A percentile compares a stretch with the other conserved stretches of the same genome.
These are phyloP conservation scores for Eutolmus rufibarbis DNA, from an alignment of 2,888 invertebrate genomes.

Conservation along the genomic window DNA sequence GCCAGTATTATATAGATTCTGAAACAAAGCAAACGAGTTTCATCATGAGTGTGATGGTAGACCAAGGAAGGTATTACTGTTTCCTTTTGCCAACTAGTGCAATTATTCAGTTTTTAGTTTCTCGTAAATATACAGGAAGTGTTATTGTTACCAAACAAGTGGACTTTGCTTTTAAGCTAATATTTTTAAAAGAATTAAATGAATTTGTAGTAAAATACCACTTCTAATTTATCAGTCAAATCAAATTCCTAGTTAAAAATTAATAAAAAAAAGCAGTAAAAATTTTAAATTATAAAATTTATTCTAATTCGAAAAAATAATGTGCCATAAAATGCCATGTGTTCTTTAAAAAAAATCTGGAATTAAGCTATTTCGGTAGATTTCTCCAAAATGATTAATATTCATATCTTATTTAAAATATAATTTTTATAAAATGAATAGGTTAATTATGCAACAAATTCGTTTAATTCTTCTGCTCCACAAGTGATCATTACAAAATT, in stretches of 20 bases:
- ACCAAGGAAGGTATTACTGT: neutral
- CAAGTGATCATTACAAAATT: neutral
- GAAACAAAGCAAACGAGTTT: neutral
- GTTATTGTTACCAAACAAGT: neutral
- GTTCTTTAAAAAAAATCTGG: neutral
- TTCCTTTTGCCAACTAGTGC: neutral
- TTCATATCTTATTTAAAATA: neutral
- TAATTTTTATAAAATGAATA: neutral
- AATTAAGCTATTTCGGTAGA: neutral
- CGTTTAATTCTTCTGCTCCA: neutral
- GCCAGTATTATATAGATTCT: neutral
- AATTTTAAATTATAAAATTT: neutral
- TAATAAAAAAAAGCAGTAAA: neutral
- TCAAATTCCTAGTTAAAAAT: neutral
- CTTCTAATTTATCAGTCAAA: neutral
- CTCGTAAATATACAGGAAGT: neutral
- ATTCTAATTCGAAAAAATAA: neutral
- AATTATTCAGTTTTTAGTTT: neutral
- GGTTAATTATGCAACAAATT: neutral
- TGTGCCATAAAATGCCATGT: neutral
- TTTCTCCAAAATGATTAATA: neutral
- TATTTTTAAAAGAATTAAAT: neutral
- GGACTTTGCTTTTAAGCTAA: neutral
- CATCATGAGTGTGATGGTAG: neutral
- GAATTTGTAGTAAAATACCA: neutral